phyloP scores from a whole-genome alignment of 2,888 invertebrate species.

The Diarsia dahlii region DNA sequence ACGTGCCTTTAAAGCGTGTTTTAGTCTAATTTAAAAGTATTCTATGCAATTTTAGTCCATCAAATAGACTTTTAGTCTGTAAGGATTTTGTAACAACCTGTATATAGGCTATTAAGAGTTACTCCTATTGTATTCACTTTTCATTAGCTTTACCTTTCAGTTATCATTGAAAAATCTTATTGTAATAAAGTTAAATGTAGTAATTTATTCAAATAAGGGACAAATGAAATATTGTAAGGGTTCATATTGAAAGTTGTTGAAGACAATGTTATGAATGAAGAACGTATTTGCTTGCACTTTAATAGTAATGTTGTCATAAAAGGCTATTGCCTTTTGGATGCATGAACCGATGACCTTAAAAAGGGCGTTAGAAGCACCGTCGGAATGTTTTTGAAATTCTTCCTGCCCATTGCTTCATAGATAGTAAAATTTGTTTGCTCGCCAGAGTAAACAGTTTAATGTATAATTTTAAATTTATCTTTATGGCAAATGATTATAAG shows the following conservation, averaged over 20 bases:
- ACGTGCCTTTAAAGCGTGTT: background rate
- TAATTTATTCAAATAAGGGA: constrained; percentile 33
- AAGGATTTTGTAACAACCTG: constrained; percentile 9
- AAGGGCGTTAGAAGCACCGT: background rate
- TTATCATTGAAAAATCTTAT: constrained; percentile 30
- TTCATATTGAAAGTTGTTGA: constrained; percentile 15
- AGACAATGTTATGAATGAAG: constrained; percentile 12
- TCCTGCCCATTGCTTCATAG: no score
- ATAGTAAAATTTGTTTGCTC: no score
- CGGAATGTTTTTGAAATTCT: background rate
- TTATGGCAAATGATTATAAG: no score
- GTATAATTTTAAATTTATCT: no score
- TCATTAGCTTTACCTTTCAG: constrained; percentile 44
- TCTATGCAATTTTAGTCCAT: no score
- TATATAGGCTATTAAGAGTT: constrained; percentile 10
- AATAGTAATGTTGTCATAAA: background rate
- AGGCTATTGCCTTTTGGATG: background rate
- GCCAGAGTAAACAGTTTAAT: no score
- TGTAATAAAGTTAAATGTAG: constrained; percentile 17
- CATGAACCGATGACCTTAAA: background rate
- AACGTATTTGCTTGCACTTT: background rate
- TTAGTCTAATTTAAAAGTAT: background rate
- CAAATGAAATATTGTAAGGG: constrained; percentile 31
- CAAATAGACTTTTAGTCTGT: background rate
- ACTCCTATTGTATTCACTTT: constrained; percentile 43